Evolutionary conservation across 2,888 invertebrate genomes (phyloP).

Genomic region (Caenorhabditis sp.): DNA sequence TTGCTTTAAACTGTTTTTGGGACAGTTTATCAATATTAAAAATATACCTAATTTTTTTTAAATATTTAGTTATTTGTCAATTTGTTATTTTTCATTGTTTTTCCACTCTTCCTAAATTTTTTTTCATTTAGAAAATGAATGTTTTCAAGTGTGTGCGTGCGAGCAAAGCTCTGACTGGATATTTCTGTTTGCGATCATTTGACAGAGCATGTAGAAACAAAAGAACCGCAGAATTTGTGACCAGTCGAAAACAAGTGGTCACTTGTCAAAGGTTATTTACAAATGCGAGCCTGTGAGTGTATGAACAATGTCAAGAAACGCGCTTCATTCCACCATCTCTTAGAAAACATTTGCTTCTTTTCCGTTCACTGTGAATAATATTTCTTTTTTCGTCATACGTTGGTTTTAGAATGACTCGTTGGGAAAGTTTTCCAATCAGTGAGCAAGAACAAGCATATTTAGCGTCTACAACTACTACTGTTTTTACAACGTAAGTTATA

Average conservation of each 20-base stretch:
- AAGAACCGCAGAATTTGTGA: conserved; percentile 29
- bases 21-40: neutral
- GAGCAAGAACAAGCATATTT: conserved; percentile 78
- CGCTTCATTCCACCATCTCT: neutral
- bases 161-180: conserved; percentile 15
- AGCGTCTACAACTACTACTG: conserved; percentile 73
- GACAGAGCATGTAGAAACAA: conserved; percentile 35
- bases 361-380: neutral
- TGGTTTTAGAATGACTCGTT: conserved; percentile 66
- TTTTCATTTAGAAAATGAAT: too few species aligned
- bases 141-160: neutral
- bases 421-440: conserved; percentile 76
- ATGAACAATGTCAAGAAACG: conserved; percentile 21
- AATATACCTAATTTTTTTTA: too few species aligned
- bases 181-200: conserved; percentile 32
- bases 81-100: too few species aligned
- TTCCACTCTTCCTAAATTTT: too few species aligned
- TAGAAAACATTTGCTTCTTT: neutral
- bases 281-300: conserved; percentile 36
- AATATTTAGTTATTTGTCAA: too few species aligned
- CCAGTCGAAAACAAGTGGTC: conserved; percentile 25
- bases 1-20: neutral
- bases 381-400: neutral
- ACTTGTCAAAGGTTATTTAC: conserved; percentile 45
- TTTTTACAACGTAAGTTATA: conserved; percentile 54